A percentile compares a stretch with the other conserved stretches of the same genome.
Evolutionary conservation across 2,797 vertebrate genomes (phyloP).

Genomic region (Melanotaenia trifasciata): DNA sequence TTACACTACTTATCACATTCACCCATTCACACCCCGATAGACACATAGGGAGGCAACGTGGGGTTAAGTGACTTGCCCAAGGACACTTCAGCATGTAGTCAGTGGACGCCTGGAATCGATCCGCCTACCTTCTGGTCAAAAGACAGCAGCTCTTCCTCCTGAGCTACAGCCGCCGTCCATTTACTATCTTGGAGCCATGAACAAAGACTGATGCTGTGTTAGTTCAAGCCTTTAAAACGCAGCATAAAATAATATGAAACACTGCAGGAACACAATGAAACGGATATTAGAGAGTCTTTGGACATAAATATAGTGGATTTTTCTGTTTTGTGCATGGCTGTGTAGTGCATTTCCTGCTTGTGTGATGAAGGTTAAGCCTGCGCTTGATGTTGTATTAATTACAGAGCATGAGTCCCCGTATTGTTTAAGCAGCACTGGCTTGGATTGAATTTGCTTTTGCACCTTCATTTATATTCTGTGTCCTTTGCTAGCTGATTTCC

Average conservation of each 20-base stretch:
- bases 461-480: slow-evolving; percentile 51
- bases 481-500: slow-evolving; percentile 42
- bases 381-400: slow-evolving; percentile 33
- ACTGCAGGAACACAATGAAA: not conserved
- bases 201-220: not conserved
- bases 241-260: not conserved
- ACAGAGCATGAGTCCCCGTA: not conserved
- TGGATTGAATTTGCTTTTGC: slow-evolving; percentile 12
- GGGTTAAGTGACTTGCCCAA: too few species aligned
- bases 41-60: too few species aligned
- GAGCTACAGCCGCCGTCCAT: too few species aligned
- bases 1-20: too few species aligned
- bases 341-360: not conserved
- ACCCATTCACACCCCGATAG: too few species aligned
- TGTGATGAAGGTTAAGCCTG: slow-evolving; percentile 25
- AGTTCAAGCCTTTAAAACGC: not conserved
- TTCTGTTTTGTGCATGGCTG: not conserved
- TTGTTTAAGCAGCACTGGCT: slow-evolving; percentile 30
- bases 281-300: not conserved
- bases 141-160: too few species aligned
- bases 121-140: too few species aligned
- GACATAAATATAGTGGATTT: not conserved
- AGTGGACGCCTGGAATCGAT: too few species aligned
- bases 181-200: too few species aligned
- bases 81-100: too few species aligned